Evolutionary conservation across 1,140 invertebrate genomes (phyloP).

Genomic region (Ericerus pela): DNA sequence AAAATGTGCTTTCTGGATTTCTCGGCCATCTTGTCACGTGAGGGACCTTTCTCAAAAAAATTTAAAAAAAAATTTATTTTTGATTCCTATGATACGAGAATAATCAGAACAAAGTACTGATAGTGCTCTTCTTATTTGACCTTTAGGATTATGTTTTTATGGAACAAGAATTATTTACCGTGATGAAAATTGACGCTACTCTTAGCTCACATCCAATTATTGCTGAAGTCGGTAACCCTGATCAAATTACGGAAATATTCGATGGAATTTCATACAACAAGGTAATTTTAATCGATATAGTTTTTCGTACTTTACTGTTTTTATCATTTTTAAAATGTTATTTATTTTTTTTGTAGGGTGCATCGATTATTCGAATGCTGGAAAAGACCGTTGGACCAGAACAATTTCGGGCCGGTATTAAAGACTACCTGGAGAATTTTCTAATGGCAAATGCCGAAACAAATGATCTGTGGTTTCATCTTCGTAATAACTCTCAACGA

Average conservation of each 20-base stretch:
- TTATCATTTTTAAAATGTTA: not conserved
- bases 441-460: conserved; percentile 63
- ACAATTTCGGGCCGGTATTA: conserved; percentile 56
- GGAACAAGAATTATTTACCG: conserved; percentile 40
- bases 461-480: conserved; percentile 52
- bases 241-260: conserved; percentile 84
- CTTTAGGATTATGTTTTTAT: conserved; percentile 20
- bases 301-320: conserved; percentile 14
- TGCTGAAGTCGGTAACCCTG: conserved; percentile 62
- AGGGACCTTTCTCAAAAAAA: too few relatives aligned
- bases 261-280: conserved; percentile 86
- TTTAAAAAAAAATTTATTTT: too few relatives aligned
- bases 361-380: conserved; percentile 77
- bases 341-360: conserved; percentile 43
- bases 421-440: conserved; percentile 53
- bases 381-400: conserved; percentile 62
- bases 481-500: conserved; percentile 35
- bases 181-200: conserved; percentile 60
- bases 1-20: too few relatives aligned
- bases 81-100: too few relatives aligned
- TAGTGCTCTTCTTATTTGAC: conserved; percentile 8
- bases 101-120: not conserved
- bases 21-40: too few relatives aligned
- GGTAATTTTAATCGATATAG: conserved; percentile 34
- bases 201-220: conserved; percentile 77